Conservation (phyloP, 2,113 vertebrate species). For the Pterocles gutturalis region DNA sequence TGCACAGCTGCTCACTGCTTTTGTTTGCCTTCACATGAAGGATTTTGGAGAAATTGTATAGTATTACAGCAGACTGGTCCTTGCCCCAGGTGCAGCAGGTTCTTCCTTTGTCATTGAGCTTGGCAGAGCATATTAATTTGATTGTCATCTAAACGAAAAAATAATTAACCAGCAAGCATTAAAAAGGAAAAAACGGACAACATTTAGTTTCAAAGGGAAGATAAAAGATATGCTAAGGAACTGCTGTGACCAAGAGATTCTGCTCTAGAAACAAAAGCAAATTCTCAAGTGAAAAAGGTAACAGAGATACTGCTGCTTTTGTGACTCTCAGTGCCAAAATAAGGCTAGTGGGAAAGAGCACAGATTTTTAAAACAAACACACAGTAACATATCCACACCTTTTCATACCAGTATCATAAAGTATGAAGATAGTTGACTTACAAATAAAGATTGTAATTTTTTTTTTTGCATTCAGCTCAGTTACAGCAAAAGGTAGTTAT, state of each 20-base stretch:
- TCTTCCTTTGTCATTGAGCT: not conserved
- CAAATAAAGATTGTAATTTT: not conserved
- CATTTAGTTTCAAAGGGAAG: not conserved
- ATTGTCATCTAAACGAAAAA: not conserved
- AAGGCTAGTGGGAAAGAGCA: not conserved
- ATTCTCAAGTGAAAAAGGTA: not conserved
- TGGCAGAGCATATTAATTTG: not conserved
- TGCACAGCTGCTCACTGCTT: not conserved
- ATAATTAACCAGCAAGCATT: not conserved
- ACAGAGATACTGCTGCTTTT: not conserved
- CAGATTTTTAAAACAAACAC: not conserved
- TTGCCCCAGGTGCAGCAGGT: not conserved
- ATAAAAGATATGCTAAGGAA: not conserved
- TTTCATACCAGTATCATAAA: not conserved
- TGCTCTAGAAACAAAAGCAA: not conserved
- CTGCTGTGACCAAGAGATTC: not conserved
- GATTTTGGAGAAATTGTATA: not conserved
- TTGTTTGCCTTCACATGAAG: not conserved
- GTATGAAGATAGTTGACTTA: not conserved
- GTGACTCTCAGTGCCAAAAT: not conserved
- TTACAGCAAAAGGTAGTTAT: not conserved
- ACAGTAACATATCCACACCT: not conserved
- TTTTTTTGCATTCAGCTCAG: not conserved
- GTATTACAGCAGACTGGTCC: not conserved
- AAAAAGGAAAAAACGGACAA: not conserved